Base-by-base conservation (phyloP, 2,113 vertebrate species). In the Zosterops hypoxanthus region DNA sequence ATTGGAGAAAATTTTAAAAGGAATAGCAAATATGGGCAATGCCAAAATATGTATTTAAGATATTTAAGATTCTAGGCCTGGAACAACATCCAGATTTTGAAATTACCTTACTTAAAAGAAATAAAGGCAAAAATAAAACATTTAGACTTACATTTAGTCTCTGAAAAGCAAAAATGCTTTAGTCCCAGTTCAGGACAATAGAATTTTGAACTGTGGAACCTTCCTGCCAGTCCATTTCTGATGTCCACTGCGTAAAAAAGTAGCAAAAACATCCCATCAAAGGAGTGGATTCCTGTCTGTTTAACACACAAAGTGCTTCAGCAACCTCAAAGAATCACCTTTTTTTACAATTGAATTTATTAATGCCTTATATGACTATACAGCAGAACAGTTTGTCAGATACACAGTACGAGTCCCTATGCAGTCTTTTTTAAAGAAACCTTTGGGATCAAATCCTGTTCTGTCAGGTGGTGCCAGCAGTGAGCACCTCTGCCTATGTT, bases 361-460 rank as follows among this genome's bases (percentile, higher is more conserved):
- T 97, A 97, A 98, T 98, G 98, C 98, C 98, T 98, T 98, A 98
- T 78, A 94, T 95, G 72, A 94, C 95, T 90, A 90, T 82, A 96
- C 95, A 94, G 89, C 79, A 93, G 86, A 89, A 84, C 82, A 96
- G 97, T 92, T 92, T 96, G 96, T 92, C 92, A 95, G 82, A 92
- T 92, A 96, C 90, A 91, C 79, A 95, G 73, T 82, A 90, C 31
- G 25, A 94, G 94, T 93, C 97, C 97, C 97, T 96, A 87, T 96
- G 97, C 97, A 98, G 98, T 96, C 82, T 92, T 80, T 63, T 78
- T 93, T 82, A 47, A 56, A 64, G 49, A 69, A 77, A 89, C 47
- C 47, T 83, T 75, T 47, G 36, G 56, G 61, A 55, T 81, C 13
- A 46, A 92, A 86, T 78, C 93, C 46, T 60, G 88, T 71, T 90